Base-by-base conservation (phyloP, 2,797 vertebrate species). In the Gouania willdenowi region DNA sequence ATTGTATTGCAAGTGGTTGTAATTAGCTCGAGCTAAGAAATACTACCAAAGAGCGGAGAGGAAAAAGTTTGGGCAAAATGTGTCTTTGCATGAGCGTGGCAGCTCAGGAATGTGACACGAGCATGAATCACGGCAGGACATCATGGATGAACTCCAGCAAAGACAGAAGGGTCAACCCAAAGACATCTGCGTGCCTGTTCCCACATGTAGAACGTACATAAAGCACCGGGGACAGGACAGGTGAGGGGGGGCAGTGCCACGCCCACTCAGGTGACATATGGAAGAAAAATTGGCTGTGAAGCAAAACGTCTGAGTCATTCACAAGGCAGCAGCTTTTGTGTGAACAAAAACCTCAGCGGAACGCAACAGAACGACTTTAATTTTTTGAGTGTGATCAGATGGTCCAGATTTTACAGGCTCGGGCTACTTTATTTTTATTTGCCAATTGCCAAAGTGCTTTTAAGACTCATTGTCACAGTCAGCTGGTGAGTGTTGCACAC, bases 341-440 rank as follows among this genome's bases (percentile, higher is more conserved):
- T n/a, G n/a, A n/a, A n/a, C n/a, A n/a, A n/a, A n/a, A n/a, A n/a
- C n/a, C n/a, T n/a, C n/a, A n/a, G n/a, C n/a, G n/a, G n/a, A n/a
- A n/a, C n/a, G n/a, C n/a, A n/a, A n/a, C n/a, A n/a, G n/a, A n/a
- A n/a, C n/a, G n/a, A n/a, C 15, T 6, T 8, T 18, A 23, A 42
- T 25, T 24, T 32, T 37, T 58, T 30, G n/a, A n/a, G 41, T 26
- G 47, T 64, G 33, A 68, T 79, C 57, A 68, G 53, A 44, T 6
- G 7, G 54, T 66, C 47, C 33, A 48, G 38, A 40, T 52, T 75
- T 83, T 66, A 81, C 37, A 15, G 44, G 18, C 24, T 50, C 26
- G n/a, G 40, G 26, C 24, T 32, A 65, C 36, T 54, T 62, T 68
- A 40, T 51, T 65, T 68, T 72, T 74, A 83, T 75, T 74, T 72